phyloP scores from a whole-genome alignment of 2,797 vertebrate genomes.

The Syndactyla subalaris region DNA sequence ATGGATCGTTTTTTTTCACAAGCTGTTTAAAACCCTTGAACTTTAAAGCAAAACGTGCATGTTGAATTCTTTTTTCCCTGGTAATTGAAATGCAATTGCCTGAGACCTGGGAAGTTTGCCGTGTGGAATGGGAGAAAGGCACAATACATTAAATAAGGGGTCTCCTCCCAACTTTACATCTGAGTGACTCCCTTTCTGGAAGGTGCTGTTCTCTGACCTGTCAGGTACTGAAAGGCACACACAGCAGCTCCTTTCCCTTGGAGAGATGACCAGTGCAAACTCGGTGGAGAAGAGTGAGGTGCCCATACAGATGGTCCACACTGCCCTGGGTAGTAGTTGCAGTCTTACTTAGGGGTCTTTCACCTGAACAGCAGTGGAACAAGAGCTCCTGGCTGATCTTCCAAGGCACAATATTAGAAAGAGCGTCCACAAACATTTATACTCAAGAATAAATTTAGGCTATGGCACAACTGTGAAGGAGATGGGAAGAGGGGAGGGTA shows the following conservation, averaged over 20 bases:
- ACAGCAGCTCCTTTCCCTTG: background rate
- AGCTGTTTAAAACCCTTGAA: background rate
- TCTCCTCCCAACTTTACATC: background rate
- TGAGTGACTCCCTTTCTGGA: background rate
- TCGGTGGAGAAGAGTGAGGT: background rate
- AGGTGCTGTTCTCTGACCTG: background rate
- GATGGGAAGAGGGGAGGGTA: background rate
- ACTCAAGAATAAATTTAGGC: background rate
- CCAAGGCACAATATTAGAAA: background rate
- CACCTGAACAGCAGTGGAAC: background rate
- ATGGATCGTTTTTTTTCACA: background rate
- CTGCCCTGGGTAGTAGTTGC: background rate
- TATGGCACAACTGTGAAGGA: background rate
- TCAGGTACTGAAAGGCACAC: accelerated
- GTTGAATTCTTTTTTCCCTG: background rate
- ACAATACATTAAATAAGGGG: too few species aligned
- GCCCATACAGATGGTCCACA: accelerated
- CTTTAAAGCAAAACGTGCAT: background rate
- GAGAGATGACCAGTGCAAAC: background rate
- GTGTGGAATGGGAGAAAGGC: background rate
- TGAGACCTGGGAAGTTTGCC: background rate
- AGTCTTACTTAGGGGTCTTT: background rate
- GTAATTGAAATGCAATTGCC: constrained; percentile 1
- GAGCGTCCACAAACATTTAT: accelerated
- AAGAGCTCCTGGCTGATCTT: background rate